phyloP scores from a whole-genome alignment of 2,113 vertebrate genomes.

The Nothocercus julius region DNA sequence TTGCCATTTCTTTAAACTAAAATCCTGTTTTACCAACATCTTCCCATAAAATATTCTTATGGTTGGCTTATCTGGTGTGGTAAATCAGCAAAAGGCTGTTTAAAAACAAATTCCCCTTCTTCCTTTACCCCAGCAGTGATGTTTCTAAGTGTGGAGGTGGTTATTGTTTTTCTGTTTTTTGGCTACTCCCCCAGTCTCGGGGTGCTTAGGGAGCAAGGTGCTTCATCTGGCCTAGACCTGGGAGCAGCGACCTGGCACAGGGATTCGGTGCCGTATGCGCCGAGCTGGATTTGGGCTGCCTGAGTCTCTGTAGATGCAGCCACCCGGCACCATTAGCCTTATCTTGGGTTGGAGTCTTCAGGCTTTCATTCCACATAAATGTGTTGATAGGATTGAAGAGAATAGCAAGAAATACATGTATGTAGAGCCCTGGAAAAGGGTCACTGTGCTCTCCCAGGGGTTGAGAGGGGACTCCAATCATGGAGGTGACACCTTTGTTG shows the following conservation, averaged over 20 bases:
- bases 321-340: background rate
- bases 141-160: too few species aligned
- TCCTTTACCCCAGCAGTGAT: background rate
- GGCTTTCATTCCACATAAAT: background rate
- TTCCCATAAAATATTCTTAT: background rate
- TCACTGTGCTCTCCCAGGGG: background rate
- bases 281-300: background rate
- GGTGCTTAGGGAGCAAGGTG: background rate
- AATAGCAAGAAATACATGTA: background rate
- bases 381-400: background rate
- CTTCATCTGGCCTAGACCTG: rapidly evolving
- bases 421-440: rapidly evolving
- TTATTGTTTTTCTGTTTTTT: background rate
- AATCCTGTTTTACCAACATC: background rate
- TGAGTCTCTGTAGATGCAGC: background rate
- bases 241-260: rapidly evolving
- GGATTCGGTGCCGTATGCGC: rapidly evolving
- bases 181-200: background rate
- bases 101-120: background rate
- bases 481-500: background rate
- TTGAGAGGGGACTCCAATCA: background rate
- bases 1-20: background rate
- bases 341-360: background rate
- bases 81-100: background rate
- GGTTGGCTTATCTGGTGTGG: background rate